A percentile compares a stretch with the other conserved stretches of the same genome.
Conservation (phyloP, 2,888 invertebrate genomes). For the Schizaphis graminum region DNA sequence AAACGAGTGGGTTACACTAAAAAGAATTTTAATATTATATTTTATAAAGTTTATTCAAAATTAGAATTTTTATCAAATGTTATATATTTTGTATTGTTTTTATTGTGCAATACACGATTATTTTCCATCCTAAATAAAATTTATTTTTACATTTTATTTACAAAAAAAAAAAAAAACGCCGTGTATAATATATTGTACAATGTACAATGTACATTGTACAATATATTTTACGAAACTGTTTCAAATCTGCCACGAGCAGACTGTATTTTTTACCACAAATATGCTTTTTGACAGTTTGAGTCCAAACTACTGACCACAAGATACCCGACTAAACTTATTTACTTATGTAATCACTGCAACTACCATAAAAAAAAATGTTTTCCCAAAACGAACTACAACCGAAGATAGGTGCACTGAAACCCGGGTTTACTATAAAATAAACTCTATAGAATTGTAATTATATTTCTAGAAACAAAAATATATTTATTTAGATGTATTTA, state of each 20-base stretch:
- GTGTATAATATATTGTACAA: not conserved
- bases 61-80: not conserved
- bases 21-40: not conserved
- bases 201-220: too few species aligned
- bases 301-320: not conserved
- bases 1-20: too few species aligned
- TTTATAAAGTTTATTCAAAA: not conserved
- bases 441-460: not conserved
- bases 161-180: not conserved
- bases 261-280: not conserved
- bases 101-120: not conserved
- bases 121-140: not conserved
- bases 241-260: not conserved
- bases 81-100: not conserved
- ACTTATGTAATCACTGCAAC: not conserved
- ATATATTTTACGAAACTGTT: not conserved
- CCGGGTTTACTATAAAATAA: not conserved
- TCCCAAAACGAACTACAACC: not conserved
- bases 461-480: not conserved
- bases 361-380: not conserved
- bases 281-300: not conserved
- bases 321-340: not conserved
- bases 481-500: not conserved
- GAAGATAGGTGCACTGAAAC: not conserved
- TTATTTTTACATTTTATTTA: not conserved